Evolutionary conservation across 2,113 vertebrate species (phyloP), one percentile per base, ranked within the genome.

Genomic region (Vulpes lagopus): DNA sequence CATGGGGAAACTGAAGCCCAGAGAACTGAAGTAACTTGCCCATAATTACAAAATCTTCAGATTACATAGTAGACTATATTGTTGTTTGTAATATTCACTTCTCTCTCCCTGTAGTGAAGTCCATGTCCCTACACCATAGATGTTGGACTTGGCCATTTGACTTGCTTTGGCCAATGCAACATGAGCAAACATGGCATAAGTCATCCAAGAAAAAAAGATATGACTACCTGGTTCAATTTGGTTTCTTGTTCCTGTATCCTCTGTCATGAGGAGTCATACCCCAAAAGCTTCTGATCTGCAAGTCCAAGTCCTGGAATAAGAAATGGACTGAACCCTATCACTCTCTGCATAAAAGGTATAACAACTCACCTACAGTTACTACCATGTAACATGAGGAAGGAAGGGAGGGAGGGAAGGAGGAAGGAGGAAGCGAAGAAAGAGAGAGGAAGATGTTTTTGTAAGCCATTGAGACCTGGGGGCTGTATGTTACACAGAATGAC

Each of bases 31-130:
- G 22, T 83, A 43, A 90, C 84, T 89, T 90, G 27, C 17, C 35
- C 30, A 94, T 84, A 92, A 65, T 80, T 89, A 89, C 4, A 30
- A 35, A 67, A 38, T 59, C 79, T 83, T 97, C 93, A 83, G 73
- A 82, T n/a, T 27, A n/a, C 43, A 32, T 53, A 35, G 11, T 38
- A 57, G 35, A 65, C 64, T 87, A n/a, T 53, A 53, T 91, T 79
- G 74, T n/a, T 95, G 19, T 60, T 79, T 92, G 1, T 60, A 64
- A 93, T 93, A 82, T 49, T 92, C 38, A 57, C 38, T 82, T 92
- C 30, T 6, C 16, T 79, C 88, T 82, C 27, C n/a, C 20, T 20
- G 10, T 57, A 35, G 10, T 79, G 57, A 3, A 55, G 16, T 51
- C 9, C 15, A 43, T 86, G 87, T 94, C 62, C 60, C 67, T 83